Percentiles rank a stretch among this genome's conserved stretches.
These are phyloP conservation scores for Lordiphosa clarofinis DNA, from an alignment of 1,140 invertebrate species.

Conservation along the genomic window DNA sequence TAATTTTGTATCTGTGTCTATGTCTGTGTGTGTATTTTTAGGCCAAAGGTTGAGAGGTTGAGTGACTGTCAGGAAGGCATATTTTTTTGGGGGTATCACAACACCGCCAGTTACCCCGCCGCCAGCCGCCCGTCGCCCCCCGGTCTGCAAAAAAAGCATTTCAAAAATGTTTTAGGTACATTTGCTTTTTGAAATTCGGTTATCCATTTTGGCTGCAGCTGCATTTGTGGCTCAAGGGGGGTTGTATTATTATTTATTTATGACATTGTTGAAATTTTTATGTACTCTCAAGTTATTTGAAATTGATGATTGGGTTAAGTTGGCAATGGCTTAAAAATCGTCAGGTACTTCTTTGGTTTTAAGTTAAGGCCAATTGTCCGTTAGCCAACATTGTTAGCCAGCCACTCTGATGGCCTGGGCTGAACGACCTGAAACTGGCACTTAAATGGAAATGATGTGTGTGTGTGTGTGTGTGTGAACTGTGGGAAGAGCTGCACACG, in stretches of 20 bases:
- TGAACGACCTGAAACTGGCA: conserved; percentile 28
- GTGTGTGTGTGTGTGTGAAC: not conserved
- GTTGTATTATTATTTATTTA: conserved; percentile 20
- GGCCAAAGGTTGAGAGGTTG: conserved; percentile 11
- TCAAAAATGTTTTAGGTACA: too few species aligned
- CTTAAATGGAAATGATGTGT: conserved; percentile 35
- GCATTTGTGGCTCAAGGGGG: conserved; percentile 3
- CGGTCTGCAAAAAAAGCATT: conserved; percentile 18
- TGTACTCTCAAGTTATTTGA: conserved; percentile 32
- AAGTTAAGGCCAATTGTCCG: conserved; percentile 22
- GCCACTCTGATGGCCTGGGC: too few species aligned
- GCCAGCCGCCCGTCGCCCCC: too few species aligned
- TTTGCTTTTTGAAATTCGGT: conserved; percentile 32
- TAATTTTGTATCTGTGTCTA: conserved; percentile 26
- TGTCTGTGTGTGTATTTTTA: not conserved
- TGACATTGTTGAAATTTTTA: conserved; percentile 38
- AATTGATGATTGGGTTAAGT: conserved; percentile 26
- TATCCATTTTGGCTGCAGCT: conserved; percentile 27
- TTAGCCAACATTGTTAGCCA: conserved; percentile 12
- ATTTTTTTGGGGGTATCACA: not conserved
- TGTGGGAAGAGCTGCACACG: conserved; percentile 24
- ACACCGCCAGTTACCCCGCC: not conserved
- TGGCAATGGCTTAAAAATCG: conserved; percentile 14
- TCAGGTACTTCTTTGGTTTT: conserved; percentile 12
- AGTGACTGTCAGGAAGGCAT: conserved; percentile 8